Conservation (phyloP, 2,888 invertebrate species). For the Geophilus truncorum region DNA sequence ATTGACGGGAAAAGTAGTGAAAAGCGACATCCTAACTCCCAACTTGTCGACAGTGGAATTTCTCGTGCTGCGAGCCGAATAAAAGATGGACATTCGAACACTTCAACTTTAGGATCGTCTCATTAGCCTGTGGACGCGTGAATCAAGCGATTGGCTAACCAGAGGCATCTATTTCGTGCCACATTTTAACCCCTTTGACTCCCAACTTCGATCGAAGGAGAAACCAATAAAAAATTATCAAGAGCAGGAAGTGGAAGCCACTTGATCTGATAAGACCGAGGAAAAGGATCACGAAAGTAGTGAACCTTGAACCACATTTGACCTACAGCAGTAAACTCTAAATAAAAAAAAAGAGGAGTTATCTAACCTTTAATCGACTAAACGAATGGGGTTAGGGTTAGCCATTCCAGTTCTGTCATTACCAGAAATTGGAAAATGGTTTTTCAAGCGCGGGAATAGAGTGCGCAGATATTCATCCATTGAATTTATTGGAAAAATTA, state of each 20-base stretch:
- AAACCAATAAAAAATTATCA: neutral
- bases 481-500: no score
- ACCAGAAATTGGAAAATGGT: neutral
- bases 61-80: neutral
- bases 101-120: neutral
- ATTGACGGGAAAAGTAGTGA: neutral
- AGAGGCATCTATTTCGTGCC: neutral
- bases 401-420: neutral
- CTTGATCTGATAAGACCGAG: neutral
- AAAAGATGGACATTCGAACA: neutral
- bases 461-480: no score
- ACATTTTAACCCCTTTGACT: slow-evolving; percentile 1
- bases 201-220: neutral
- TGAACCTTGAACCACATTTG: neutral
- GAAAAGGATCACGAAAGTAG: neutral
- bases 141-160: neutral
- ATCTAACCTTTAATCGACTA: neutral
- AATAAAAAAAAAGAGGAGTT: neutral
- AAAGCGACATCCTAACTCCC: neutral
- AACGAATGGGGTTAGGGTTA: neutral
- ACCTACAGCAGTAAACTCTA: neutral
- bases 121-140: neutral
- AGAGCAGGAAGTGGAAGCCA: neutral
- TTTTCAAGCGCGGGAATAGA: no score
- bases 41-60: neutral